Evolutionary conservation across 2,113 vertebrate species (phyloP), one percentile per base, ranked within the genome.

Genomic region (Rana temporaria): DNA sequence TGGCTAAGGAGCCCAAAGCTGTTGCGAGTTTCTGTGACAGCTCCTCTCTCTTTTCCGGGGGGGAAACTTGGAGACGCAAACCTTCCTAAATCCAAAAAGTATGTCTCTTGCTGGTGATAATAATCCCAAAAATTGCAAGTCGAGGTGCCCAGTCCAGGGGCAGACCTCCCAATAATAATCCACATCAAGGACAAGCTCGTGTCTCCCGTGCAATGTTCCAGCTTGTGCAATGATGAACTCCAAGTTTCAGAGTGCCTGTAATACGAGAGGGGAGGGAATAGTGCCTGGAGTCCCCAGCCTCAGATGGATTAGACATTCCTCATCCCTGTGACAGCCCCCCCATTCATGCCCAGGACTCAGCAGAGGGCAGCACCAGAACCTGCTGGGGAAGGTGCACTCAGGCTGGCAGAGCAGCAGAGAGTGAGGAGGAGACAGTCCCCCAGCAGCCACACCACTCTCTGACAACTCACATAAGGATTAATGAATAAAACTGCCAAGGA

Each of bases 241-340:
- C 30, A 34, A 15, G 14, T 67, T 17, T 22, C 63, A 65, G 65
- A 34, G 17, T 67, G 16, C 22, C 11, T 24, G 62, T 64, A 14
- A 48, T 48, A 48, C 14, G 42, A 48, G 42, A 48, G 42, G 42
- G 42, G 42, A 48, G 42, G 34, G 42, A 48, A 48, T 9, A 48
- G 6, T 8, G 12, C 55, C 55, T n/a, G 20, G 30, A 56, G 32
- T 32, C 66, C 55, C 66, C 63, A 68, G 65, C 48, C 48, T 48
- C 60, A 56, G 79, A 65, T 56, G 59, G 20, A 5, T n/a, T 12
- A 48, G 71, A 74, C 62, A 68, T 82, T 71, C 32, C 80, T 82
- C 80, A 59, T 63, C 52, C 19, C 53, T 67, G 48, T 82, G 63
- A 32, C n/a, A 68, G 26, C 18, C 22, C 6, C 14, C 30, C 62